phyloP scores from a whole-genome alignment of 2,113 vertebrate species.

The Sturnus vulgaris region DNA sequence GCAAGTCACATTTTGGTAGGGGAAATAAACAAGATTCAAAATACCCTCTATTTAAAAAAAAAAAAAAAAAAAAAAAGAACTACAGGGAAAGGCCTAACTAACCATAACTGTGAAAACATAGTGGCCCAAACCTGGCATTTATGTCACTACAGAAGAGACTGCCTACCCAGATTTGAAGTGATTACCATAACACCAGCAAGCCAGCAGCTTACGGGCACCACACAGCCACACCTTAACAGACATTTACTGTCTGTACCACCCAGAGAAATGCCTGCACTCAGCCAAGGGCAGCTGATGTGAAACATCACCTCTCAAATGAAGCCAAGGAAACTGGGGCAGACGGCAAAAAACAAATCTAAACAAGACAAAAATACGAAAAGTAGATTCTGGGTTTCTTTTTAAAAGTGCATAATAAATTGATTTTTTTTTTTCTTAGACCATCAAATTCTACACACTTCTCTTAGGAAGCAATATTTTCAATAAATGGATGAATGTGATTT shows the following conservation, averaged over 20 bases:
- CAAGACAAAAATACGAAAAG: background rate
- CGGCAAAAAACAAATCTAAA: background rate
- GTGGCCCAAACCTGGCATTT: background rate
- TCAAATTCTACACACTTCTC: background rate
- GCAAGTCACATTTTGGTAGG: background rate
- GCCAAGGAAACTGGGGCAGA: background rate
- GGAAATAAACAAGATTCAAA: background rate
- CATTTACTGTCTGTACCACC: background rate
- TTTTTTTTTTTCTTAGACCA: background rate
- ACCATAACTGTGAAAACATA: background rate
- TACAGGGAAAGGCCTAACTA: background rate
- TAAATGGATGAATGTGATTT: background rate
- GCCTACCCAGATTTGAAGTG: background rate
- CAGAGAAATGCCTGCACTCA: background rate
- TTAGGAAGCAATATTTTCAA: background rate
- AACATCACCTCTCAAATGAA: background rate
- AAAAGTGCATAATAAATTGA: background rate
- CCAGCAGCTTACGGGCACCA: background rate
- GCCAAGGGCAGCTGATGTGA: background rate
- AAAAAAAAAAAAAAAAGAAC: background rate
- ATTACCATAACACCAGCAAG: background rate
- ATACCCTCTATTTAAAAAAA: background rate
- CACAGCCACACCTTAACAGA: background rate
- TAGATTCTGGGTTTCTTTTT: background rate
- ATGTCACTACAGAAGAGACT: background rate